Percentiles rank a stretch among this genome's conserved stretches.
These are phyloP conservation scores for Sebastes vulpes DNA, from an alignment of 2,797 vertebrate genomes.

Conservation along the genomic window DNA sequence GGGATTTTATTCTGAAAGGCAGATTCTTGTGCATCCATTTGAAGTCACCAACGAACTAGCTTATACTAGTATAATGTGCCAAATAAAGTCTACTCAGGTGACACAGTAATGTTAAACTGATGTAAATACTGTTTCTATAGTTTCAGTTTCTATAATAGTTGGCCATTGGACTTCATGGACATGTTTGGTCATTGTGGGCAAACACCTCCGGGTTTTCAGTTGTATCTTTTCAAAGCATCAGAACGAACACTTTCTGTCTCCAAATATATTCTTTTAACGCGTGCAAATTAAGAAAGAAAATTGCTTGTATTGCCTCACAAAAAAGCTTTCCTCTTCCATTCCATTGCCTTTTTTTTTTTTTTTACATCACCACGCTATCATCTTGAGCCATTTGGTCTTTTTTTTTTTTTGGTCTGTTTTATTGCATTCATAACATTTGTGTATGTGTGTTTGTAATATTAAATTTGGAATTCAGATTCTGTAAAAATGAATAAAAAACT, in stretches of 20 bases:
- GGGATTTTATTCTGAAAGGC: too few species aligned
- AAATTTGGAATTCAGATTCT: not conserved
- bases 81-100: not conserved
- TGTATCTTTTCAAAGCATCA: not conserved
- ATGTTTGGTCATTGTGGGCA: not conserved
- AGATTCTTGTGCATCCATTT: too few species aligned
- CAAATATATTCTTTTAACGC: not conserved
- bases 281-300: too few species aligned
- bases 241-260: not conserved
- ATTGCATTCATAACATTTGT: not conserved
- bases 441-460: not conserved
- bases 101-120: not conserved
- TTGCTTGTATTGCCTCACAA: not conserved
- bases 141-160: too few species aligned
- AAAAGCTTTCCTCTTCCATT: not conserved
- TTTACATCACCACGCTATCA: not conserved
- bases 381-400: not conserved
- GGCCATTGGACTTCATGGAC: too few species aligned
- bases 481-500: not conserved
- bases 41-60: too few species aligned
- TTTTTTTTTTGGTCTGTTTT: not conserved
- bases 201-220: not conserved
- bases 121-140: not conserved
- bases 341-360: not conserved
- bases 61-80: too few species aligned